Conservation (phyloP, 2,888 invertebrate genomes). For the Harpagoxenus sublaevis region DNA sequence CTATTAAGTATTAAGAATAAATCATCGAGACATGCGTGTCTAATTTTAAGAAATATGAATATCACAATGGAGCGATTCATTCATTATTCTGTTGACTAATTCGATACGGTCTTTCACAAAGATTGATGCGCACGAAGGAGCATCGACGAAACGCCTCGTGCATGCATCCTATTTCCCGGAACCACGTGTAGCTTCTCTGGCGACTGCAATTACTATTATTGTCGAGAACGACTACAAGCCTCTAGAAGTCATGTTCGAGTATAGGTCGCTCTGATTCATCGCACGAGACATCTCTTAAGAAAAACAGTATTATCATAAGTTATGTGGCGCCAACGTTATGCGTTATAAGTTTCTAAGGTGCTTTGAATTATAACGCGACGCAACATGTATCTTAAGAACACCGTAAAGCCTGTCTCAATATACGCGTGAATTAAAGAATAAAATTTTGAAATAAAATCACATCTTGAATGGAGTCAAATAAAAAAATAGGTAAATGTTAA, state of each 20-base stretch:
- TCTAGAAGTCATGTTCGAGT: background rate
- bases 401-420: too few species aligned
- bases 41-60: background rate
- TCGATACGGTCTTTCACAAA: conserved; percentile 12
- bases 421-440: background rate
- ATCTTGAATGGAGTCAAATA: background rate
- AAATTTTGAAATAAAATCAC: background rate
- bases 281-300: background rate
- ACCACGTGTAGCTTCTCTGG: background rate
- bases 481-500: background rate
- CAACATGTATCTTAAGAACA: background rate
- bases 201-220: conserved; percentile 7
- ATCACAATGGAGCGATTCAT: background rate
- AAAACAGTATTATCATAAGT: conserved; percentile 6
- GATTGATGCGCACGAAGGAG: conserved; percentile 2
- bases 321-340: background rate
- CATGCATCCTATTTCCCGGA: background rate
- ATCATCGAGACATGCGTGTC: background rate
- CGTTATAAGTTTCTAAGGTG: background rate
- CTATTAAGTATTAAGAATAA: conserved; percentile 7
- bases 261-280: conserved; percentile 13
- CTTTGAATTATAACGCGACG: background rate
- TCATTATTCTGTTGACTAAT: conserved; percentile 12
- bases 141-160: background rate
- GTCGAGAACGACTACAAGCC: background rate